Percentiles rank a stretch among this genome's conserved stretches.
These are phyloP conservation scores for Drosophila fungiperda DNA, from an alignment of 2,888 invertebrate genomes.

Conservation along the genomic window DNA sequence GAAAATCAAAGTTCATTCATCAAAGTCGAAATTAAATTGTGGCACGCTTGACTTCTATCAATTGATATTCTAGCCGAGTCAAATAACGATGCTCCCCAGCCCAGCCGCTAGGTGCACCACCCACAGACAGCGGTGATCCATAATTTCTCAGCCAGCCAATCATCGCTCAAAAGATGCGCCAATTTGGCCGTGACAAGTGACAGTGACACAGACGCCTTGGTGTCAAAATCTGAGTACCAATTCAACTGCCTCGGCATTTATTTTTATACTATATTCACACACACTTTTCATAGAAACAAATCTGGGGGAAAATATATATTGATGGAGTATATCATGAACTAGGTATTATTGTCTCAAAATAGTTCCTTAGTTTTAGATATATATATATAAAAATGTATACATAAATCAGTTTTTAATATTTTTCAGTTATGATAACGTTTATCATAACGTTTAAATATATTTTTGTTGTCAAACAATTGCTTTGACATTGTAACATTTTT, in stretches of 20 bases:
- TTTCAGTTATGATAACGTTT: neutral
- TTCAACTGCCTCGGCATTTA: conserved; percentile 36
- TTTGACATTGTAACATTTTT: neutral
- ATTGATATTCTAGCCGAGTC: conserved; percentile 50
- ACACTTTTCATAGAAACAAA: neutral
- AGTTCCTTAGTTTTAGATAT: neutral
- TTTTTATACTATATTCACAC: conserved; percentile 13
- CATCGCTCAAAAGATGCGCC: conserved; percentile 75
- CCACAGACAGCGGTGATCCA: conserved; percentile 57
- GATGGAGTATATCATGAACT: neutral
- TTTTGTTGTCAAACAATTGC: neutral
- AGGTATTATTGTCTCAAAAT: neutral
- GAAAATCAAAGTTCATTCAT: conserved; percentile 71
- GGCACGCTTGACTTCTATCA: conserved; percentile 50
- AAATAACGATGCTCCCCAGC: conserved; percentile 21
- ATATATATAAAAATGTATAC: neutral
- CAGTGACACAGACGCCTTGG: conserved; percentile 65
- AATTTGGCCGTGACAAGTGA: conserved; percentile 75
- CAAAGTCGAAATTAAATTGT: conserved; percentile 65
- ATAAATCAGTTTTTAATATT: neutral
- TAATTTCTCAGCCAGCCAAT: conserved; percentile 61
- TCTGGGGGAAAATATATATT: too few relatives aligned
- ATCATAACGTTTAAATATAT: neutral
- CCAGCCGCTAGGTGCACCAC: conserved; percentile 31
- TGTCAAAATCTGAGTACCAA: conserved; percentile 58